Conservation (phyloP, 1,140 invertebrate genomes). For the Drosophila varians region DNA sequence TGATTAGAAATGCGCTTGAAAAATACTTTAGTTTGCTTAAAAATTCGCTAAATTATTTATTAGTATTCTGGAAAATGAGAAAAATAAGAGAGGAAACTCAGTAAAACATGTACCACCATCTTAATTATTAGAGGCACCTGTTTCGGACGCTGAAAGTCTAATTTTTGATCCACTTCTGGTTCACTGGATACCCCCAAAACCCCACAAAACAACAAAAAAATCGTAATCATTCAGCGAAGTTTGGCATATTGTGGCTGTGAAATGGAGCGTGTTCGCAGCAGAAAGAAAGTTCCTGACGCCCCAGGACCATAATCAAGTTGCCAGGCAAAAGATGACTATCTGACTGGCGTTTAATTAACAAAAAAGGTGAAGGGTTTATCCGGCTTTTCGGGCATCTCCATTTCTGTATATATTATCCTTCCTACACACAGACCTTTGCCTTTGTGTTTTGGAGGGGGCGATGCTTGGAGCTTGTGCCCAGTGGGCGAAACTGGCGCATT, state of each 20-base stretch:
- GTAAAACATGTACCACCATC: no score
- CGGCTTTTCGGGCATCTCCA: conserved; percentile 25
- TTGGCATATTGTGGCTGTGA: conserved; percentile 32
- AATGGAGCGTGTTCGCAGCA: conserved; percentile 38
- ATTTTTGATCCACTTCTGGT: conserved; percentile 28
- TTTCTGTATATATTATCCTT: conserved; percentile 18
- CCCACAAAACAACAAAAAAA: conserved; percentile 7
- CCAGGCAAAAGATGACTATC: conserved; percentile 47
- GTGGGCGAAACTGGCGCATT: conserved; percentile 39
- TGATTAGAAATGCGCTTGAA: neutral
- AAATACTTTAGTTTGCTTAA: no score
- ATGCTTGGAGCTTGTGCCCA: conserved; percentile 28
- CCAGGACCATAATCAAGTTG: conserved; percentile 45
- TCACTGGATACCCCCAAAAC: neutral
- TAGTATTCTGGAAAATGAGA: no score
- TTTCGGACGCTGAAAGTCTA: conserved; percentile 8
- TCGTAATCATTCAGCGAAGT: conserved; percentile 15
- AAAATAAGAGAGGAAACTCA: no score
- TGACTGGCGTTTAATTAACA: conserved; percentile 67
- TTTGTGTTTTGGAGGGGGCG: conserved; percentile 19
- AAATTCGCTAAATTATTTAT: no score
- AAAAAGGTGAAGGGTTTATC: neutral
- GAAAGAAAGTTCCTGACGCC: neutral
- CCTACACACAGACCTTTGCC: conserved; percentile 15
- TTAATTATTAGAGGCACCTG: conserved; percentile 2